Evolutionary conservation across 2,797 vertebrate genomes (phyloP), one percentile per base, ranked within the genome.

Genomic region (Leptodactylus fallax): DNA sequence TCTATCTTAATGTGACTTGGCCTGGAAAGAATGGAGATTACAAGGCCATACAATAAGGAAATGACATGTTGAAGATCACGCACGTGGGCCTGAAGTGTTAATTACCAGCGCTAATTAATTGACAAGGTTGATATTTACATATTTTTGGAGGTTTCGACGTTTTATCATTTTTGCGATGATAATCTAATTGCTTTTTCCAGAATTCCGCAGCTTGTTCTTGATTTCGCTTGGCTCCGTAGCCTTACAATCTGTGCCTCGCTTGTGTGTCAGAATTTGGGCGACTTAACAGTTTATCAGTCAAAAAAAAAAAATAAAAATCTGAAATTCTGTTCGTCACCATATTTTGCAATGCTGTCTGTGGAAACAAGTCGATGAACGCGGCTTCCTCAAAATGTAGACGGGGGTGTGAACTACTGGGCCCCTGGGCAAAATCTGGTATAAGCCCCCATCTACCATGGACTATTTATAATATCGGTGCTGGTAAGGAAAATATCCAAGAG

Each of bases 41-140:
- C 77, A n/a, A 80, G 77, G 61, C 88, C 63, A 63, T 36, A 45
- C 60, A 87, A 79, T 80, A 69, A 83, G 79, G 84, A 86, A 86
- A 78, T 79, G 74, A 83, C 85, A 89, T 63, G 71, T 63, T 79
- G 71, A 71, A 83, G 80, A 87, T 83, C 53, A 81, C 85, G 80
- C 83, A 87, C 53, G 80, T 87, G 88, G 85, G 85, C 58, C 74
- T 60, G 79, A 82, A 89, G 88, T 86, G 85, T 83, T 89, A 89
- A 89, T 89, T 89, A 89, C 80, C 47, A 86, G 81, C 88, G 56
- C 80, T 89, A 89, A 89, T 89, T 89, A 89, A 89, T 87, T 86
- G 88, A 89, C 88, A 86, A 79, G 80, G 85, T 89, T 89, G 80
- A 86, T 89, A 89, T 89, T 89, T 89, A 89, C 88, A 89, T 89